These are phyloP conservation scores for Hyles euphorbiae DNA, from an alignment of 1,140 invertebrate genomes.

Conservation along the genomic window DNA sequence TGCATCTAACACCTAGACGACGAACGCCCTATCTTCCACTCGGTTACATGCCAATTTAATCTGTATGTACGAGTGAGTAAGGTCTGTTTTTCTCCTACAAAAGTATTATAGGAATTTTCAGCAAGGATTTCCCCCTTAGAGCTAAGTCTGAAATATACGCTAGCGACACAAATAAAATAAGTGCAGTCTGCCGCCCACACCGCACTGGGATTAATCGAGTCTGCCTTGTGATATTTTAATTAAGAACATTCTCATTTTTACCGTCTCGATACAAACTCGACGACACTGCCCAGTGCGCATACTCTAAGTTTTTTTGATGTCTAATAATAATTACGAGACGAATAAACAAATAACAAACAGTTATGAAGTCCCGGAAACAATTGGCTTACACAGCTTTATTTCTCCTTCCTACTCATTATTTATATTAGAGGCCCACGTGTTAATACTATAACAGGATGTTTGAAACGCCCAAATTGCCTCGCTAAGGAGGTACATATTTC, in stretches of 20 bases:
- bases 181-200: slow-evolving; percentile 46
- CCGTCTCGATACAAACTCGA: not conserved
- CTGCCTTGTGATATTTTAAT: slow-evolving; percentile 57
- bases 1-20: slow-evolving; percentile 20
- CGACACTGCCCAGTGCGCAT: not conserved
- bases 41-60: slow-evolving; percentile 16
- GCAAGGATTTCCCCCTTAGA: slow-evolving; percentile 45
- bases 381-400: slow-evolving; percentile 43
- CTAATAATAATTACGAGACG: not conserved
- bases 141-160: slow-evolving; percentile 48
- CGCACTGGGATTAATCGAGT: slow-evolving; percentile 52
- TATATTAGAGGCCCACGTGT: slow-evolving; percentile 55
- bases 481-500: slow-evolving; percentile 52
- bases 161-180: slow-evolving; percentile 56
- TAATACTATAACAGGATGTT: slow-evolving; percentile 65
- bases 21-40: slow-evolving; percentile 21
- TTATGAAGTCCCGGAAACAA: slow-evolving; percentile 37
- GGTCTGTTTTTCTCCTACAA: slow-evolving; percentile 25
- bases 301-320: not conserved
- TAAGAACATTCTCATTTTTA: slow-evolving; percentile 34
- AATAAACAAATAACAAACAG: not conserved
- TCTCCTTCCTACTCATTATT: slow-evolving; percentile 57
- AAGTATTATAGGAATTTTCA: slow-evolving; percentile 30
- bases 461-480: slow-evolving; percentile 50
- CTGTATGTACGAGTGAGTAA: slow-evolving; percentile 19